A percentile compares a stretch with the other conserved stretches of the same genome.
Conservation (phyloP, 2,113 vertebrate species). For the pig (Sus scrofa) region T2T-Sscrofa CM000812.6:281396501-281397000, state of each 20-base stretch:
- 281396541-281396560: neutral
- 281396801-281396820: neutral
- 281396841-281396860: neutral
- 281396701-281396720: neutral
- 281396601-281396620: neutral
- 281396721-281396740: neutral
- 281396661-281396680: accelerated
- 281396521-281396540: neutral
- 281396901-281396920: neutral
- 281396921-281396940: neutral
- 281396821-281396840: neutral
- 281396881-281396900: neutral
- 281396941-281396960: neutral
- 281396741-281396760: neutral
- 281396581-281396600: neutral
- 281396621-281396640: too few species aligned
- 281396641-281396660: neutral
- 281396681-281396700: neutral
- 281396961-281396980: neutral
- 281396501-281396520: neutral
- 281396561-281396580: neutral
- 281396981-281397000: neutral
- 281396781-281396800: neutral
- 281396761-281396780: too few species aligned
- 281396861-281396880: too few species aligned